A percentile compares a stretch with the other conserved stretches of the same genome.
Evolutionary conservation across 1,140 invertebrate genomes (phyloP).

Genomic region (Telenomus remus): DNA sequence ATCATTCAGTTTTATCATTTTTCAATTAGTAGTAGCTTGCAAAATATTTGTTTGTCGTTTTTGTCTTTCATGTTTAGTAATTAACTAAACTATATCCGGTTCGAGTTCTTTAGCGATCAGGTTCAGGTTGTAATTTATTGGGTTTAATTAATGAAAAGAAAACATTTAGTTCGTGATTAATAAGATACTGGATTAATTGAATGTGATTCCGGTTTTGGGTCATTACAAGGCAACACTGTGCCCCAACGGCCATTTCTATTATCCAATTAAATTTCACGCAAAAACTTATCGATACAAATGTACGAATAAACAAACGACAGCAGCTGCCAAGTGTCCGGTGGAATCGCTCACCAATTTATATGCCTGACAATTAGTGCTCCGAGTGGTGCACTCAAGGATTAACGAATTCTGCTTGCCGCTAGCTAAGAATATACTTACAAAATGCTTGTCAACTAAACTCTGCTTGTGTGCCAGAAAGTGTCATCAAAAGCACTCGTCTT

Average conservation of each 20-base stretch:
- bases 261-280: conserved; percentile 32
- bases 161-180: conserved; percentile 17
- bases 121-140: no score
- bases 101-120: no score
- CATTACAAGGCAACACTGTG: conserved; percentile 1
- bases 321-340: conserved; percentile 28
- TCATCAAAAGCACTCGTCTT: conserved; percentile 31
- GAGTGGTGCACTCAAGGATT: conserved; percentile 25
- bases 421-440: conserved; percentile 52
- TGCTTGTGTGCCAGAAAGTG: conserved; percentile 41
- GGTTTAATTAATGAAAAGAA: no score
- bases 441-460: conserved; percentile 14
- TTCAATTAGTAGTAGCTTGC: no score
- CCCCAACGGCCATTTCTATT: conserved; percentile 20
- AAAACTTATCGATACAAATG: conserved; percentile 24
- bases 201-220: conserved; percentile 2
- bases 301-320: conserved; percentile 28
- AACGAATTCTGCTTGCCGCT: conserved; percentile 40
- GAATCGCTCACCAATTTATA: conserved; percentile 60
- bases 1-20: neutral
- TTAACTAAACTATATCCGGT: no score
- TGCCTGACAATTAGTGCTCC: conserved; percentile 63
- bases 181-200: conserved; percentile 19
- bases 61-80: no score
- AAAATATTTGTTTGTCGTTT: no score